A percentile compares a stretch with the other conserved stretches of the same genome.
phyloP scores from a whole-genome alignment of 2,888 invertebrate genomes.

The Luperina nickerlii region DNA sequence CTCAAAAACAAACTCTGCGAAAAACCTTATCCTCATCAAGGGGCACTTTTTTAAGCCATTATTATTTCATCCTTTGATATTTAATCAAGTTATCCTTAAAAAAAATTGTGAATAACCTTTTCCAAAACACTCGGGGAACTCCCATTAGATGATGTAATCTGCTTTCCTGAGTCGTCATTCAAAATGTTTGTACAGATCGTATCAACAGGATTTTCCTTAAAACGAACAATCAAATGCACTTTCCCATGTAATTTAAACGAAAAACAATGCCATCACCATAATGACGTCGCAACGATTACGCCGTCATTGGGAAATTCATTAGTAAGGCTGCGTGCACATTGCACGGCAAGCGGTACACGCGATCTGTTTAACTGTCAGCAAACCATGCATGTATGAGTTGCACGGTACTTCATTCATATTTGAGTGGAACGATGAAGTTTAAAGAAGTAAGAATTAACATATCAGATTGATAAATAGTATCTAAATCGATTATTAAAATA shows the following conservation, averaged over 20 bases:
- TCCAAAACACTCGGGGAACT: constrained; percentile 3
- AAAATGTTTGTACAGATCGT: not conserved
- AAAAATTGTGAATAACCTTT: constrained; percentile 1
- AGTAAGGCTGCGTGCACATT: constrained; percentile 29
- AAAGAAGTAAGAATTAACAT: not conserved
- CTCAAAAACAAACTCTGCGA: not conserved
- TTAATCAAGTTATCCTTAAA: constrained; percentile 19
- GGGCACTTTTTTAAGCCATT: not conserved
- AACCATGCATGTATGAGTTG: not conserved
- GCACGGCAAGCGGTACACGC: constrained; percentile 7
- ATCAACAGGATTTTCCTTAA: constrained; percentile 53
- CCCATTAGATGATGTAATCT: not conserved
- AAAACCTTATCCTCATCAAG: not conserved
- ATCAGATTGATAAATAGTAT: not conserved
- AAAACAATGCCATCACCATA: constrained; percentile 1
- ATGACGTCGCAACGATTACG: constrained; percentile 37
- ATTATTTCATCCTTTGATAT: not conserved
- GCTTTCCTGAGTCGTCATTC: not conserved
- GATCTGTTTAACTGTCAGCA: constrained; percentile 19
- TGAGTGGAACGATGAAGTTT: not conserved
- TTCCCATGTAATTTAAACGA: constrained; percentile 38
- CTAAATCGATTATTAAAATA: not conserved
- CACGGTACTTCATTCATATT: constrained; percentile 24
- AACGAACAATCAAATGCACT: constrained; percentile 40
- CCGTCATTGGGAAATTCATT: constrained; percentile 43